A percentile compares a stretch with the other conserved stretches of the same genome.
phyloP scores from a whole-genome alignment of 2,888 invertebrate species.

The Aphidoletes aphidimyza region DNA sequence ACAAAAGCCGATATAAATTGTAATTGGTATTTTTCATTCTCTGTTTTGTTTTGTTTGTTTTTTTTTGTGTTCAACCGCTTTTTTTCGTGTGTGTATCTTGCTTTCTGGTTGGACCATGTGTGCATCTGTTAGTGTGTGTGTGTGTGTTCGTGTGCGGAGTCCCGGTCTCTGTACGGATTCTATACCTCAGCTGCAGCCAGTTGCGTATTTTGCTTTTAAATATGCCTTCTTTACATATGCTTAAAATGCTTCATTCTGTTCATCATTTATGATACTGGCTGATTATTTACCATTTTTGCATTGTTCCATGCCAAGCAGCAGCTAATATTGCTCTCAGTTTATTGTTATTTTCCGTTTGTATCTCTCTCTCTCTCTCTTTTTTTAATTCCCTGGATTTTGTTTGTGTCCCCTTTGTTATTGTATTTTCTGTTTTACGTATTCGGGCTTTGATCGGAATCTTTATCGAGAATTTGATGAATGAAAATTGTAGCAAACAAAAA shows the following conservation, averaged over 20 bases:
- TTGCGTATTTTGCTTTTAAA: too few species aligned
- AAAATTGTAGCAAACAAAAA: too few species aligned
- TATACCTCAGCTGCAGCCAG: too few species aligned
- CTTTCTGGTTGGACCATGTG: neutral
- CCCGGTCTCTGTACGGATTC: too few species aligned
- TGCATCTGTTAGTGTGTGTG: neutral
- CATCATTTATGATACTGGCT: neutral
- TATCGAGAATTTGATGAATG: too few species aligned
- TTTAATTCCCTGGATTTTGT: too few species aligned
- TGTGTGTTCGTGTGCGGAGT: too few species aligned
- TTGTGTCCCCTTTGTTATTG: neutral
- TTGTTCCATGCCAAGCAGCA: neutral
- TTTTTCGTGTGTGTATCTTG: neutral
- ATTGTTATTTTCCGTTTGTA: neutral
- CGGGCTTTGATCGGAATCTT: too few species aligned
- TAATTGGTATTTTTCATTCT: slow-evolving; percentile 48
- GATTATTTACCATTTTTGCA: slow-evolving; percentile 9
- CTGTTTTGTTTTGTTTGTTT: neutral
- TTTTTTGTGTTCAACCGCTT: neutral
- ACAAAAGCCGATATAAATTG: slow-evolving; percentile 44
- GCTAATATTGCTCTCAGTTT: neutral
- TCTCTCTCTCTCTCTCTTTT: too few species aligned
- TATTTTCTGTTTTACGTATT: too few species aligned
- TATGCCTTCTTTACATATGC: too few species aligned
- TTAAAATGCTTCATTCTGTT: too few species aligned